A percentile compares a stretch with the other conserved stretches of the same genome.
phyloP scores from a whole-genome alignment of 2,888 invertebrate genomes.

The Ophraella communa region DNA sequence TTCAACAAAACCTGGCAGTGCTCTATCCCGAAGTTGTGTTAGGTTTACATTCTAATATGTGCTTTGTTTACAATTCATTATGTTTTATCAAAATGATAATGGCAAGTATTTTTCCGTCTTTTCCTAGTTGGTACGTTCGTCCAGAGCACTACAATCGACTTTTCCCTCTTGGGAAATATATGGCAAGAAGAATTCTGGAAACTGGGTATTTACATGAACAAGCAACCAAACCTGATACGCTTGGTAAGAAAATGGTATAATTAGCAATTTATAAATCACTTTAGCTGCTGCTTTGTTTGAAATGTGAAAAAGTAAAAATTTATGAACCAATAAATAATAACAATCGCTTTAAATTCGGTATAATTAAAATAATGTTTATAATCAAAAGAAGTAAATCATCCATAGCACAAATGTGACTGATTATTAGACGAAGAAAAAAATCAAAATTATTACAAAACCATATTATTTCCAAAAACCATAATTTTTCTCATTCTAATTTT shows the following conservation, averaged over 20 bases:
- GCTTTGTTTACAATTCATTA: slow-evolving; percentile 55
- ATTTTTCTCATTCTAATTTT: too few species aligned
- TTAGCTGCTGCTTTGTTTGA: too few species aligned
- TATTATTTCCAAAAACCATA: too few species aligned
- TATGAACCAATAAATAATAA: too few species aligned
- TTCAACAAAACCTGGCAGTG: slow-evolving; percentile 68
- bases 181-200: slow-evolving; percentile 60
- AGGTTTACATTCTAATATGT: slow-evolving; percentile 70
- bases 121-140: slow-evolving; percentile 61
- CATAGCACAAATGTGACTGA: too few species aligned
- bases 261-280: neutral
- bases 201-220: slow-evolving; percentile 78
- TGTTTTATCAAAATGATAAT: slow-evolving; percentile 57
- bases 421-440: too few species aligned
- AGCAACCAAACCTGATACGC: slow-evolving; percentile 87
- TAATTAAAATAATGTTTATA: too few species aligned
- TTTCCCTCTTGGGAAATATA: slow-evolving; percentile 62
- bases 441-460: too few species aligned
- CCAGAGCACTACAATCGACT: slow-evolving; percentile 61
- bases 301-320: too few species aligned
- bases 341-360: too few species aligned
- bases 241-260: slow-evolving; percentile 64
- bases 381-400: too few species aligned
- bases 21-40: slow-evolving; percentile 68
- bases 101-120: slow-evolving; percentile 64